phyloP scores from a whole-genome alignment of 2,113 vertebrate genomes.

The Ibidorhyncha struthersii region DNA sequence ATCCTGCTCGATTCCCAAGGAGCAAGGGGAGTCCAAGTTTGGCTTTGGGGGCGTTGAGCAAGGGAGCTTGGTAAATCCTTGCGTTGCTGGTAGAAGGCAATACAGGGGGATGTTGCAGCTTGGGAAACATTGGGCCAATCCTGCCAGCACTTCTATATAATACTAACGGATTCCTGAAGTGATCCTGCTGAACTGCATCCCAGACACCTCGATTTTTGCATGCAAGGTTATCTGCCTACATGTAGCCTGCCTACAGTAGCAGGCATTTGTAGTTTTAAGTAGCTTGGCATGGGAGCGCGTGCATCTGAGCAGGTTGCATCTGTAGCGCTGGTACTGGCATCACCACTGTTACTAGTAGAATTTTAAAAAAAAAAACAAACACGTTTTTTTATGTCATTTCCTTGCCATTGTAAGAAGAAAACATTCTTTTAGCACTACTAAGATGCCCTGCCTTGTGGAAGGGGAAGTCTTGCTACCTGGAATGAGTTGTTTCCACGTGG shows the following conservation, averaged over 20 bases:
- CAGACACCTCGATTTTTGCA: neutral
- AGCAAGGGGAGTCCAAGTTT: neutral
- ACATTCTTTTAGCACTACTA: neutral
- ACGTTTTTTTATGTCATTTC: neutral
- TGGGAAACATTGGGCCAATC: neutral
- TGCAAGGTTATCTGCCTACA: rapidly evolving
- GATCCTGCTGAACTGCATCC: neutral
- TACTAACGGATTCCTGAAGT: neutral
- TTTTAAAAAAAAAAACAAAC: neutral
- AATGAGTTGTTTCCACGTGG: neutral
- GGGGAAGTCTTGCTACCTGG: neutral
- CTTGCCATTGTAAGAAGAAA: neutral
- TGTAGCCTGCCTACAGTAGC: neutral
- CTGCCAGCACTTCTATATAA: neutral
- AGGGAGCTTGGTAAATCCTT: neutral
- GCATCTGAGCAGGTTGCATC: neutral
- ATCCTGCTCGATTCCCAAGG: neutral
- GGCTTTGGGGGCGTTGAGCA: neutral
- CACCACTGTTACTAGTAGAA: neutral
- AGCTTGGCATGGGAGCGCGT: neutral
- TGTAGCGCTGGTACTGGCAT: neutral
- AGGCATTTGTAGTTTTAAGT: neutral
- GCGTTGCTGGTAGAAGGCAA: rapidly evolving
- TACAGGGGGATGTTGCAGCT: neutral
- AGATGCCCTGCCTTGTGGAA: neutral